Base-by-base conservation (phyloP, 2,888 invertebrate genomes). In the Caenorhabditis virilis region DNA sequence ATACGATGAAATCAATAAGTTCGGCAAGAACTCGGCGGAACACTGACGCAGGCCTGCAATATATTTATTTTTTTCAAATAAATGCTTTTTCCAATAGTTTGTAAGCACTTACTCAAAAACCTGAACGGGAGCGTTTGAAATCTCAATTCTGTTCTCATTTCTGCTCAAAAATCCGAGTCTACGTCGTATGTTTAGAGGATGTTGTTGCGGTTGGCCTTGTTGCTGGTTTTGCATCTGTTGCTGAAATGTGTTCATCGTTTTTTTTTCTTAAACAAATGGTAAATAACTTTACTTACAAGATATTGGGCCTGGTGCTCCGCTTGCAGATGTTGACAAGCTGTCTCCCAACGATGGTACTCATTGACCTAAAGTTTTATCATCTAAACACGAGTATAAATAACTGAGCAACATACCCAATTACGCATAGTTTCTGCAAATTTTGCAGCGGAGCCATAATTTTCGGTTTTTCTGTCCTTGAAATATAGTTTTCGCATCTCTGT, bases 1-100 rank as follows among this genome's bases (percentile, higher is more conserved):
- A 49, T 36, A 80, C 49, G 13, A 70, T n/a, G 36, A 71, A 77
- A 45, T 80, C 80, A 23, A 80, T 64, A 20, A 66, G 46, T 55
- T 80, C 80, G 6, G 80, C 80, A 11, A 69, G 18, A 15, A 74
- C 38, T 51, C 80, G 58, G 22, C 77, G 56, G 22, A 70, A 15
- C 52, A 78, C 71, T 1, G 77, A 60, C 1, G 79, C 72, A 1
- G 57, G 42, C 46, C 69, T 72, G 59, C 27, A 64, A 48, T 30
- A 30, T 13, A 36, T 15, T n/a, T 36, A n/a, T 51, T 38, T 1
- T 30, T 22, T 41, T 51, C 9, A 25, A 33, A 52, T 22, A 35
- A 35, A n/a, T 15, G 20, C 16, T 23, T 27, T 26, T 51, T 18
- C 20, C 9, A 6, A 16, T n/a, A n/a, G n/a, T n/a, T n/a, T n/a